Evolutionary conservation across 2,888 invertebrate species (phyloP).

Genomic region (Epinotia ramella): DNA sequence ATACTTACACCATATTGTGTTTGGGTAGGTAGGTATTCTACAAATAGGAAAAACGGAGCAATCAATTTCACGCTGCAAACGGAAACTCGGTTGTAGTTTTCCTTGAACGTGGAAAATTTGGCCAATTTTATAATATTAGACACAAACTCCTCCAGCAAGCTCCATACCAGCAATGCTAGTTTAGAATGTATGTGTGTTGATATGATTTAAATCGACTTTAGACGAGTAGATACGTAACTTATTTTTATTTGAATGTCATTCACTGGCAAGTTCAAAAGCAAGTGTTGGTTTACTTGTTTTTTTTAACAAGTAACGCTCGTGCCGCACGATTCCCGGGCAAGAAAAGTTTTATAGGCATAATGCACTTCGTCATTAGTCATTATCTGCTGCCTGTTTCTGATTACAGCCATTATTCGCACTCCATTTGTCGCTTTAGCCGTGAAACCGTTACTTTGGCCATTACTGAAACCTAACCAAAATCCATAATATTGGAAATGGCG

Average conservation of each 20-base stretch:
- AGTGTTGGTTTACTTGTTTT: neutral
- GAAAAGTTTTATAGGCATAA: constrained; percentile 38
- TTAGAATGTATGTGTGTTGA: neutral
- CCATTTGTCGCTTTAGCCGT: constrained; percentile 37
- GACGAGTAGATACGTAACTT: neutral
- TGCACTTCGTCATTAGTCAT: constrained; percentile 39
- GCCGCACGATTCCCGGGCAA: constrained; percentile 41
- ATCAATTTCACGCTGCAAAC: constrained; percentile 14
- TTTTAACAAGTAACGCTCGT: constrained; percentile 14
- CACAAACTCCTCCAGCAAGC: neutral
- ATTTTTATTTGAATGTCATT: neutral
- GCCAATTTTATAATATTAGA: neutral
- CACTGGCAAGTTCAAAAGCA: neutral
- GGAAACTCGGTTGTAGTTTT: constrained; percentile 19
- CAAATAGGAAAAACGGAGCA: neutral
- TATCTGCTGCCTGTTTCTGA: constrained; percentile 31
- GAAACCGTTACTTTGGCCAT: constrained; percentile 34
- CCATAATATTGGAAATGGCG: constrained; percentile 3
- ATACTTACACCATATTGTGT: neutral
- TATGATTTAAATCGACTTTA: neutral
- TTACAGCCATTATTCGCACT: constrained; percentile 41
- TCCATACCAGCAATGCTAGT: neutral
- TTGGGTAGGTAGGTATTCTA: too few species aligned
- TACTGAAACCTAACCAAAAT: constrained; percentile 25
- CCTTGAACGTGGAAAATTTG: neutral